Evolutionary conservation across 2,888 invertebrate species (phyloP).

Genomic region (Acholoe squamosa): DNA sequence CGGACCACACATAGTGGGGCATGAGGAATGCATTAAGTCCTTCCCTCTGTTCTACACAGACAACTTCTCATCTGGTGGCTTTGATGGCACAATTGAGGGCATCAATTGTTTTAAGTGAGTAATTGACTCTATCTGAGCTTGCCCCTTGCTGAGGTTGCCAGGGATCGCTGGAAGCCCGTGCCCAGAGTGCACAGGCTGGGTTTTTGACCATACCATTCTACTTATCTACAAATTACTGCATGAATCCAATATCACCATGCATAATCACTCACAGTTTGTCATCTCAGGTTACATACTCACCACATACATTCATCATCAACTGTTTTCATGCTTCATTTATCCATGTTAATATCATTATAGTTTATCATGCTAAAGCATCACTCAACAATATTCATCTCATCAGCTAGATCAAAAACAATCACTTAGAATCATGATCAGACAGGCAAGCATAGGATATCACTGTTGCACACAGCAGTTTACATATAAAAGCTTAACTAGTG

Average conservation of each 20-base stretch:
- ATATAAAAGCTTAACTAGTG: not conserved
- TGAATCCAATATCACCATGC: not conserved
- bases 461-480: not conserved
- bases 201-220: not conserved
- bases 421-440: not conserved
- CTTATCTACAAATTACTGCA: not conserved
- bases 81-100: slow-evolving; percentile 19
- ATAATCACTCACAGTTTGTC: not conserved
- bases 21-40: slow-evolving; percentile 60
- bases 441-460: not conserved
- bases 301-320: not conserved
- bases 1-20: slow-evolving; percentile 61
- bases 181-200: not conserved
- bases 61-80: slow-evolving; percentile 47
- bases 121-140: not conserved
- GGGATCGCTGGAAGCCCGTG: not conserved
- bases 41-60: slow-evolving; percentile 42
- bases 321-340: not conserved
- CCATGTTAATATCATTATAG: not conserved
- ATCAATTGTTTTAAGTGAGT: slow-evolving; percentile 48
- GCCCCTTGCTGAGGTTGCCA: not conserved
- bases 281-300: not conserved
- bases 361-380: not conserved
- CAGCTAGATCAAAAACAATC: not conserved
- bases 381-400: not conserved